A percentile compares a stretch with the other conserved stretches of the same genome.
phyloP scores from a whole-genome alignment of 2,113 vertebrate genomes.

The Bucco capensis region DNA sequence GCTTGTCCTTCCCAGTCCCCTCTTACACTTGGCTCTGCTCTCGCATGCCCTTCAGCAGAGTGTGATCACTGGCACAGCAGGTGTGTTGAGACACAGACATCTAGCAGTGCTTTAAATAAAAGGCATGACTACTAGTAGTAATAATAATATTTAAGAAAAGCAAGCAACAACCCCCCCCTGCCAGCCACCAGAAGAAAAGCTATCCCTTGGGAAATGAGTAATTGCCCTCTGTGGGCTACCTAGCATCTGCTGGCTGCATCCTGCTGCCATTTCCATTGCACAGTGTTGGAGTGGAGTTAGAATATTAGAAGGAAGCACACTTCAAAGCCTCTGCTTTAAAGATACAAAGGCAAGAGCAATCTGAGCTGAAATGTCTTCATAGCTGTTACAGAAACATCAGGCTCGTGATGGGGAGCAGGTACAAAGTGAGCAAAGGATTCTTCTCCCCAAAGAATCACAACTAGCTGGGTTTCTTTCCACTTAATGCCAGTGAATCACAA shows the following conservation, averaged over 20 bases:
- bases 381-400: not conserved
- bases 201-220: slow-evolving; percentile 29
- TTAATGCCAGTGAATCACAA: not conserved
- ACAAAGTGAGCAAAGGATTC: not conserved
- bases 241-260: slow-evolving; percentile 26
- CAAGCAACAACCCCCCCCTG: not conserved
- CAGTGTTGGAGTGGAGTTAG: not conserved
- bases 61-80: slow-evolving; percentile 21
- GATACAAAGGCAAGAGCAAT: not conserved
- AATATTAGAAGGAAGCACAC: not conserved
- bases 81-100: not conserved
- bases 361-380: not conserved
- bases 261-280: slow-evolving; percentile 16
- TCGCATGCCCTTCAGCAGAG: not conserved
- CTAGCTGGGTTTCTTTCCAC: not conserved
- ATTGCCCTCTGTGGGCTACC: slow-evolving; percentile 12
- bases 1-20: not conserved
- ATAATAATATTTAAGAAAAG: not conserved
- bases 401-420: not conserved
- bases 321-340: not conserved
- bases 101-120: slow-evolving; percentile 21
- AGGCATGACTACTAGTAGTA: not conserved
- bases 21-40: not conserved
- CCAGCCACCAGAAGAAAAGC: not conserved
- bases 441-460: not conserved